phyloP scores from a whole-genome alignment of 2,113 vertebrate species.

The Grantiella picta region DNA sequence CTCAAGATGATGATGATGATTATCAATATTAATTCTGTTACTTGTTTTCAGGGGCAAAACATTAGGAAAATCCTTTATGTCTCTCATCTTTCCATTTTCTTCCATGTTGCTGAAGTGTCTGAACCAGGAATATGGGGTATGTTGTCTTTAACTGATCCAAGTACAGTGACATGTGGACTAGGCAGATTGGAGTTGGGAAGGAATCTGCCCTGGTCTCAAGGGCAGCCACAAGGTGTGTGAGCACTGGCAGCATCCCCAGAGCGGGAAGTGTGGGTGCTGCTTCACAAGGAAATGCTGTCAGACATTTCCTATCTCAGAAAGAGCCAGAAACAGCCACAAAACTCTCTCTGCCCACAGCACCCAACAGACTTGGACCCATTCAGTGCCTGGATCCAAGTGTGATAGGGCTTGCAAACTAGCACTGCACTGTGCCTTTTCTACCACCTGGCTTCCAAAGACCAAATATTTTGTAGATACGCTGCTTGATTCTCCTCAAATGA shows the following conservation, averaged over 20 bases:
- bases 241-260: not conserved
- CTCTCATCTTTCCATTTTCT: not conserved
- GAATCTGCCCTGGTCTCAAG: accelerated
- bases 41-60: not conserved
- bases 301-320: not conserved
- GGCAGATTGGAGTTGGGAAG: not conserved
- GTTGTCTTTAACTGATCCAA: not conserved
- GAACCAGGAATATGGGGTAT: not conserved
- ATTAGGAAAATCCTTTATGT: not conserved
- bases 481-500: not conserved
- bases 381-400: not conserved
- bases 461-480: not conserved
- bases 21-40: not conserved
- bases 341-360: not conserved
- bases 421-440: not conserved
- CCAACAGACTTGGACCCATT: not conserved
- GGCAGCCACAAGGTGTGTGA: not conserved
- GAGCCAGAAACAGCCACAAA: not conserved
- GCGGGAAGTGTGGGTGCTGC: accelerated
- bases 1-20: not conserved
- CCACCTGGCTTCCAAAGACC: not conserved
- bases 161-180: not conserved
- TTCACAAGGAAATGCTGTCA: not conserved
- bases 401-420: not conserved
- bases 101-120: not conserved